A percentile compares a stretch with the other conserved stretches of the same genome.
Evolutionary conservation across 1,140 invertebrate species (phyloP).

Genomic region (Probaryconus sp.): DNA sequence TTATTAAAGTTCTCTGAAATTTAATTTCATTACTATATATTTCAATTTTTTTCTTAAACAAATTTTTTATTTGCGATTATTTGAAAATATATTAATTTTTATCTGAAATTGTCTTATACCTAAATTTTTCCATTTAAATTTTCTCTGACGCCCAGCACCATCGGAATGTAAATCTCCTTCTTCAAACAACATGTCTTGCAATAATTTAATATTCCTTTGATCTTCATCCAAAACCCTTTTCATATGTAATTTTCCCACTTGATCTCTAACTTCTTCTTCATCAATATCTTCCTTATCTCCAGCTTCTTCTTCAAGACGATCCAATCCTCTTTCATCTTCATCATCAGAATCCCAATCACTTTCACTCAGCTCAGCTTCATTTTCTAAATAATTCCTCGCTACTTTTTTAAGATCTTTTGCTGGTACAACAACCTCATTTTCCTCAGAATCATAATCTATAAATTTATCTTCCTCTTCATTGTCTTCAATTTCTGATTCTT

Average conservation of each 20-base stretch:
- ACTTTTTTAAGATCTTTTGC: conserved; percentile 78
- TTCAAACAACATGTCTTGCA: conserved; percentile 90
- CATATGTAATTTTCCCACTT: conserved; percentile 86
- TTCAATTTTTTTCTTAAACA: not conserved
- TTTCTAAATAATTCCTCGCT: conserved; percentile 85
- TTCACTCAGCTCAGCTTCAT: conserved; percentile 92
- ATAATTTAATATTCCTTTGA: conserved; percentile 85
- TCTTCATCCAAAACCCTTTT: conserved; percentile 89
- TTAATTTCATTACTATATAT: not conserved
- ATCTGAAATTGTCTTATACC: conserved; percentile 75
- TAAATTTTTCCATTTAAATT: conserved; percentile 89
- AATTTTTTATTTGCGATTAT: no score
- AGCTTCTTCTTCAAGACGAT: conserved; percentile 86
- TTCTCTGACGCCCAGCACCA: conserved; percentile 84
- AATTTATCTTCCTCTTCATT: conserved; percentile 75
- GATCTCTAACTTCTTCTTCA: conserved; percentile 81
- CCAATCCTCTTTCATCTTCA: conserved; percentile 86
- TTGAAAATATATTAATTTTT: not conserved
- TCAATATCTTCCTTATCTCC: conserved; percentile 88
- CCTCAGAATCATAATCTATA: conserved; percentile 86
- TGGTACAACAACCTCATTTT: conserved; percentile 83
- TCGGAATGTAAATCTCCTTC: conserved; percentile 90
- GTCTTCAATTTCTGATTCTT: conserved; percentile 66
- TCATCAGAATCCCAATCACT: conserved; percentile 88
- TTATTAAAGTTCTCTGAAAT: no score